Evolutionary conservation across 2,113 vertebrate species (phyloP).

Genomic region (Diglossa brunneiventris): DNA sequence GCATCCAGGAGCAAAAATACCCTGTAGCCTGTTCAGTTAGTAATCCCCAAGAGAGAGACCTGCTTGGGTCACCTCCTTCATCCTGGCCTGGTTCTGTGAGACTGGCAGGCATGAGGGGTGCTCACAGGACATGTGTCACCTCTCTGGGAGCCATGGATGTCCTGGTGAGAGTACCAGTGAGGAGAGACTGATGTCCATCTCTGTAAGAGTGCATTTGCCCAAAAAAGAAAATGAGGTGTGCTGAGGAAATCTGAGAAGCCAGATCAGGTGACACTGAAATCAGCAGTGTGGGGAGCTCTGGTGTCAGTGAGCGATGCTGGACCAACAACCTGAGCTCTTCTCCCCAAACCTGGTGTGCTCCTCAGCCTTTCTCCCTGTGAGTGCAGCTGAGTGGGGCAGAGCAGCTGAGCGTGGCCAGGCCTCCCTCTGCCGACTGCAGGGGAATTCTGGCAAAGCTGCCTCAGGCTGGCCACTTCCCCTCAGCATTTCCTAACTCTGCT

Average conservation of each 20-base stretch:
- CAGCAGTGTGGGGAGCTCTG: neutral
- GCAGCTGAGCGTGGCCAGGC: neutral
- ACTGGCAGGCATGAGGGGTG: neutral
- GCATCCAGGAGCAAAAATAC: neutral
- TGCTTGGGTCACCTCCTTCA: neutral
- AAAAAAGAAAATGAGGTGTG: neutral
- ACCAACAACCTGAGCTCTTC: neutral
- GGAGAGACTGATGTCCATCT: neutral
- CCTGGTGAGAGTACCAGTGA: neutral
- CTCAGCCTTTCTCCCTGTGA: accelerated
- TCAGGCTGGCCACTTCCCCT: neutral
- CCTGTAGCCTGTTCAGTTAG: neutral
- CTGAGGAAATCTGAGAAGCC: neutral
- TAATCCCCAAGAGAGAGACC: neutral
- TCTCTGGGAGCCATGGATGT: neutral
- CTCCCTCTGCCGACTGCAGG: neutral
- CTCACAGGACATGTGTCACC: neutral
- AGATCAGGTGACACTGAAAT: neutral
- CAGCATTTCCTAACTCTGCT: neutral
- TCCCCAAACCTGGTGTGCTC: neutral
- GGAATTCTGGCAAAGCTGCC: neutral
- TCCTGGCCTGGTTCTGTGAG: neutral
- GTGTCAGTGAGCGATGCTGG: neutral
- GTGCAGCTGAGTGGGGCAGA: neutral
- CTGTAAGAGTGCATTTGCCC: neutral